Evolutionary conservation across 2,888 invertebrate genomes (phyloP), one percentile per base, ranked within the genome.

Genomic region (Periphyllus acericola): DNA sequence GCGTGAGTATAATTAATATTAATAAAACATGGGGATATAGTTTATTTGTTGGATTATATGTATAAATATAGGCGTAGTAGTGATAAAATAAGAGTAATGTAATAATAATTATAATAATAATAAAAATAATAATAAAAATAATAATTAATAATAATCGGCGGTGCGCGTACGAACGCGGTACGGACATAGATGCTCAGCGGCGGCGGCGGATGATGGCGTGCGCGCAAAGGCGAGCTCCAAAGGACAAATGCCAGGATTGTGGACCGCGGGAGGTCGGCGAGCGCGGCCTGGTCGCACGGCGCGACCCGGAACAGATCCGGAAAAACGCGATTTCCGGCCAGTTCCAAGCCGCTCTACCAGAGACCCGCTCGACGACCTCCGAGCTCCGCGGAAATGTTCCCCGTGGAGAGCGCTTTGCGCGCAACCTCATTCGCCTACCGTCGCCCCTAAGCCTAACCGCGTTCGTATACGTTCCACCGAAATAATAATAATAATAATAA

Each of bases 251-350:
- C 52, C 32, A n/a, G n/a, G n/a, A 5, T 8, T 25, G 72, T 25
- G 19, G 36, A 52, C 21, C 46, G 29, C 40, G 29, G 29, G 29
- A 21, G 68, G 29, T 71, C 46, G 17, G 8, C 40, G 36, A 29
- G 60, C 80, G 34, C 32, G 6, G 11, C 8, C 78, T 14, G 55
- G 32, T 21, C 78, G 72, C 36, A 19, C 40, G 3, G 3, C 14
- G 3, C 29, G 60, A 75, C 74, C 74, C 29, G 46, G 29, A 36
- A 80, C 72, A 86, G 86, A 36, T 86, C 86, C 86, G 80, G 78
- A 80, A 86, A 71, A 86, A 86, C 86, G 86, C 86, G 86, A 86
- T 9, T 86, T 80, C 78, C 80, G 86, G 86, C 86, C 86, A 80
- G 80, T 71, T 72, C 55, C 21, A 60, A 9, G 34, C 36, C 78